Base-by-base conservation (phyloP, 2,888 invertebrate species). In the Metalampra italica region DNA sequence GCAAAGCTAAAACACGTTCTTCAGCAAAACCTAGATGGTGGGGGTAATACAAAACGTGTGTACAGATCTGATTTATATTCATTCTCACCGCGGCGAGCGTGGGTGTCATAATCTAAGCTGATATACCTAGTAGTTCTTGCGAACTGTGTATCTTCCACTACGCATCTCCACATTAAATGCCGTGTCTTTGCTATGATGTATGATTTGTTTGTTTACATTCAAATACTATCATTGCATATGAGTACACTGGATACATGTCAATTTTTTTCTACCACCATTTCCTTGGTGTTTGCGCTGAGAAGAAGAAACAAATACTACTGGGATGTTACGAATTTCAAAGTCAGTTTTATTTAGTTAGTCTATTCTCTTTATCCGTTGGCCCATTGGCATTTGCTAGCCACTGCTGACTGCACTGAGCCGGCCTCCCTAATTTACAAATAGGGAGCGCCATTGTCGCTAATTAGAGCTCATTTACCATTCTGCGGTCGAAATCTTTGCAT, bases 81-180 rank as follows among this genome's bases (percentile, higher is more conserved):
- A 68, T 60, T 56, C 54, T 45, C 40, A 45, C 43, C 34, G 45
- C 52, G 15, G 45, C 54, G 38, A 32, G 58, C 62, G 79, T 76
- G 60, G 78, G 80, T 57, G 74, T 62, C 61, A 50, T 53, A 56
- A n/a, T 62, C 54, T 57, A 49, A 45, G 29, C 48, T 47, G 59
- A 62, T 63, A 66, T 59, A n/a, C n/a, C n/a, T n/a, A 66, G 59
- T 60, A 57, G 54, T 53, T 47, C 49, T 52, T 32, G 50, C 48
- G 52, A 55, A 56, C 57, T 52, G 53, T 67, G 60, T 64, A 73
- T 74, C 70, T 71, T 51, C 48, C 61, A 62, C 56, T 54, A 52
- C 50, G 64, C 64, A 69, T 74, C 72, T 71, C 63, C 65, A 64
- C 64, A 67, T 76, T 60, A 71, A 76, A 77, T 75, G 68, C 71